These are phyloP conservation scores for Holocentrus rufus DNA, from an alignment of 2,797 vertebrate genomes.

Conservation along the genomic window DNA sequence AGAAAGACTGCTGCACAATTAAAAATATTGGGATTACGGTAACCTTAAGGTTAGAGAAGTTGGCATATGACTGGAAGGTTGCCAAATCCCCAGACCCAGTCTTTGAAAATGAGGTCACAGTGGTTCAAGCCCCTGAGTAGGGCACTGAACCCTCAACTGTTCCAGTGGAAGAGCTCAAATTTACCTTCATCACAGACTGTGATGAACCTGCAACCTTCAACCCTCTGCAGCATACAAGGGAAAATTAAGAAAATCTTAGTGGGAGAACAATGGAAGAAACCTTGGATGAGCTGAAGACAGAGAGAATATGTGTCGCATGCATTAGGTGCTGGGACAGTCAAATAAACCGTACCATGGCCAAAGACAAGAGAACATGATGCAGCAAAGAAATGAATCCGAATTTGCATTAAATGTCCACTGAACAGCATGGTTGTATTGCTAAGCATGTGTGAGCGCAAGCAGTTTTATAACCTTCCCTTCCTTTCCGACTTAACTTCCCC, in stretches of 20 bases:
- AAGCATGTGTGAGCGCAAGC: neutral
- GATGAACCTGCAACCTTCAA: no score
- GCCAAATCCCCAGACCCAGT: neutral
- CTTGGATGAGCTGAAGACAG: no score
- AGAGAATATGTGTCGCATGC: no score
- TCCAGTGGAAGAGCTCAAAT: neutral
- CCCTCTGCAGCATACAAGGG: no score
- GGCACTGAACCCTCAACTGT: slow-evolving; percentile 32
- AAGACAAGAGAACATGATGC: no score
- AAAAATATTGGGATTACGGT: slow-evolving; percentile 6
- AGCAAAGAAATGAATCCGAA: no score
- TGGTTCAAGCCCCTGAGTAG: slow-evolving; percentile 5
- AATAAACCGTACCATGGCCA: no score
- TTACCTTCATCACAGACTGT: no score
- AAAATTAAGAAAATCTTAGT: no score
- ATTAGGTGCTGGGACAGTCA: no score
- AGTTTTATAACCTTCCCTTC: neutral
- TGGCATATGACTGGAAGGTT: neutral
- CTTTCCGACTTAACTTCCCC: neutral
- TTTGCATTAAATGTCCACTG: neutral
- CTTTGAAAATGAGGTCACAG: slow-evolving; percentile 28
- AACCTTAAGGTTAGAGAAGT: slow-evolving; percentile 7
- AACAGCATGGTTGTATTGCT: neutral
- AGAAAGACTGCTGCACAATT: slow-evolving; percentile 8
- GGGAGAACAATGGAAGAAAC: no score